A percentile compares a stretch with the other conserved stretches of the same genome.
Conservation (phyloP, 1,140 invertebrate species). For the Anastrepha obliqua region DNA sequence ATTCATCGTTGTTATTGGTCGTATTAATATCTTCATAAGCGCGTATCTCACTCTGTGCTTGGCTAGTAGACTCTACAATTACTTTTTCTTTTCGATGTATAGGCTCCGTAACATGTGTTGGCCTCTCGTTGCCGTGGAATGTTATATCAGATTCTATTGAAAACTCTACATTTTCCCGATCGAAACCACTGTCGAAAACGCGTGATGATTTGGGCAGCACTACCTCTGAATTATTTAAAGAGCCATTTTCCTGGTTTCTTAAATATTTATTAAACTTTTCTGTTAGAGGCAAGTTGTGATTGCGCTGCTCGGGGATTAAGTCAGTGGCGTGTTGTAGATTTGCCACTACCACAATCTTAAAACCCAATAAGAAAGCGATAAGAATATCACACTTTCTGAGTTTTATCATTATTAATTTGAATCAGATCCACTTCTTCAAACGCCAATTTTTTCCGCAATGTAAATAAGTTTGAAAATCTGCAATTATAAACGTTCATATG, state of each 20-base stretch:
- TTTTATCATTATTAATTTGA: slow-evolving; percentile 22
- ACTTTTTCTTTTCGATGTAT: slow-evolving; percentile 1
- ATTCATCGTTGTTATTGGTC: slow-evolving; percentile 1
- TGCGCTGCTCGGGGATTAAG: not conserved
- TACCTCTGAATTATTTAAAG: slow-evolving; percentile 10
- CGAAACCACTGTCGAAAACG: not conserved
- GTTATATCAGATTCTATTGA: slow-evolving; percentile 6
- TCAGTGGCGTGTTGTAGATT: slow-evolving; percentile 10
- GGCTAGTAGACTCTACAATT: not conserved
- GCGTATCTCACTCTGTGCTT: not conserved
- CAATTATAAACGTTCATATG: too few relatives aligned
- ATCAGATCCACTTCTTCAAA: not conserved
- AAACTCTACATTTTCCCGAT: not conserved
- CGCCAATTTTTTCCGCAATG: not conserved
- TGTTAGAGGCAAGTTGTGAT: not conserved
- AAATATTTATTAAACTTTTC: not conserved
- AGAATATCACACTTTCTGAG: slow-evolving; percentile 32
- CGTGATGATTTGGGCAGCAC: not conserved
- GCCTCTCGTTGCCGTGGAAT: slow-evolving; percentile 16
- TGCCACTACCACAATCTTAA: slow-evolving; percentile 21
- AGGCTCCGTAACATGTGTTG: not conserved
- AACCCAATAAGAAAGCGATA: slow-evolving; percentile 17
- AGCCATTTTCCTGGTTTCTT: slow-evolving; percentile 1
- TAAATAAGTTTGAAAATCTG: too few relatives aligned
- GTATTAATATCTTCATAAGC: slow-evolving; percentile 23